phyloP scores from a whole-genome alignment of 2,888 invertebrate species.

The Hemicrepidius hirtus region DNA sequence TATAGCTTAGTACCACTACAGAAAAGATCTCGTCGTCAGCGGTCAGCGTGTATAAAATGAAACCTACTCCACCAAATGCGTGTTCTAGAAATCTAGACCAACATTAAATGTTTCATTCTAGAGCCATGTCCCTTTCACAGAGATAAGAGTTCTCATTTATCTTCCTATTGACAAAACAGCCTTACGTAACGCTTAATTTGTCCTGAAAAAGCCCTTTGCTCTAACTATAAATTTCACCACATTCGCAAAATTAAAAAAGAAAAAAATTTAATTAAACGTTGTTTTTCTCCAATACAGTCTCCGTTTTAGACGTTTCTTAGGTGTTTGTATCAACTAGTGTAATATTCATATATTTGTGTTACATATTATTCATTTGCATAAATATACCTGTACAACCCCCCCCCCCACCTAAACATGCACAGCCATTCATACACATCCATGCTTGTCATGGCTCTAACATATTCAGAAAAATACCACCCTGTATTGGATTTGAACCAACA shows the following conservation, averaged over 20 bases:
- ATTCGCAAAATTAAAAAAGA: not conserved
- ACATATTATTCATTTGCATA: too few species aligned
- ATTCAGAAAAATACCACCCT: too few species aligned
- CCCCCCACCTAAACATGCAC: too few species aligned
- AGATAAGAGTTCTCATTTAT: slow-evolving; percentile 6
- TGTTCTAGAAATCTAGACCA: not conserved
- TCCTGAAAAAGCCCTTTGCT: not conserved
- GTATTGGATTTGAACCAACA: too few species aligned
- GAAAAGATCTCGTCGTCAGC: not conserved
- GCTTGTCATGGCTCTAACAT: too few species aligned
- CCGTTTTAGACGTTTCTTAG: too few species aligned
- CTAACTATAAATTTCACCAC: not conserved
- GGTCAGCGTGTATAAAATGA: not conserved
- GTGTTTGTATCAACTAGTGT: too few species aligned
- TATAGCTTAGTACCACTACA: too few species aligned
- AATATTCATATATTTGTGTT: too few species aligned
- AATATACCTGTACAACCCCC: too few species aligned
- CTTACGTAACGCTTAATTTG: slow-evolving; percentile 5
- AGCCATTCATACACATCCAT: too few species aligned
- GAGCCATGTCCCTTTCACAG: not conserved
- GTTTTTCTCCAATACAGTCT: too few species aligned
- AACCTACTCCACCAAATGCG: not conserved
- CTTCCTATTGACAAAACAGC: slow-evolving; percentile 7
- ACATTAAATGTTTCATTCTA: slow-evolving; percentile 2
- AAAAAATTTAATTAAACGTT: not conserved